Evolutionary conservation across 2,113 vertebrate genomes (phyloP).

Genomic region (Rhagologus leucostigma): DNA sequence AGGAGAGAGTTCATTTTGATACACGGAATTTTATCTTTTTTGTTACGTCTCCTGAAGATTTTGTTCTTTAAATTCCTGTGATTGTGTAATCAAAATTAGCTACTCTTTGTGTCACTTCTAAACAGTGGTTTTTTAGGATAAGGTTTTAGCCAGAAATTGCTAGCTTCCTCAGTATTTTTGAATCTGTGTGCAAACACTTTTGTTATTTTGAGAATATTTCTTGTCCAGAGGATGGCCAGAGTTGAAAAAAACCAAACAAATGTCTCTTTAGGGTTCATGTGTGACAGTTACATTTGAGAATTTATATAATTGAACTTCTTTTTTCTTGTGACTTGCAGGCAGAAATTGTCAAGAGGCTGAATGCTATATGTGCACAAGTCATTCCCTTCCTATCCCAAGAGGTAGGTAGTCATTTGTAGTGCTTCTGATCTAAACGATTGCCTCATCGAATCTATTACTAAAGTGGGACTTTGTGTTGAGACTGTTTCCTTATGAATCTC

Average conservation of each 20-base stretch:
- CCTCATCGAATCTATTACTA: neutral
- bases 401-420: slow-evolving; percentile 74
- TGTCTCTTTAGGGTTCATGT: slow-evolving; percentile 2
- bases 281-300: slow-evolving; percentile 3
- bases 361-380: slow-evolving; percentile 97
- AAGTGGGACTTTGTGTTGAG: neutral
- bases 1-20: neutral
- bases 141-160: slow-evolving; percentile 2
- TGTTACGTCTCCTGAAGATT: neutral
- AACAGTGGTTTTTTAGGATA: slow-evolving; percentile 27
- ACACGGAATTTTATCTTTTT: neutral
- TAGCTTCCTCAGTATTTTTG: neutral
- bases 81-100: neutral
- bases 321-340: slow-evolving; percentile 80
- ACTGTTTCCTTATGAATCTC: slow-evolving; percentile 12
- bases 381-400: slow-evolving; percentile 97
- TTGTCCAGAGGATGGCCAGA: neutral
- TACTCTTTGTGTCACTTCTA: slow-evolving; percentile 7
- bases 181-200: neutral
- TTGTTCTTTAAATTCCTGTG: neutral
- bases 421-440: neutral
- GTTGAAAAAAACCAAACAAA: neutral
- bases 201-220: neutral
- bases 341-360: slow-evolving; percentile 95
- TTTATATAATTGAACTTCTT: slow-evolving; percentile 46